A percentile compares a stretch with the other conserved stretches of the same genome.
Conservation (phyloP, 2,797 vertebrate species). For the Epinephelus coioides region DNA sequence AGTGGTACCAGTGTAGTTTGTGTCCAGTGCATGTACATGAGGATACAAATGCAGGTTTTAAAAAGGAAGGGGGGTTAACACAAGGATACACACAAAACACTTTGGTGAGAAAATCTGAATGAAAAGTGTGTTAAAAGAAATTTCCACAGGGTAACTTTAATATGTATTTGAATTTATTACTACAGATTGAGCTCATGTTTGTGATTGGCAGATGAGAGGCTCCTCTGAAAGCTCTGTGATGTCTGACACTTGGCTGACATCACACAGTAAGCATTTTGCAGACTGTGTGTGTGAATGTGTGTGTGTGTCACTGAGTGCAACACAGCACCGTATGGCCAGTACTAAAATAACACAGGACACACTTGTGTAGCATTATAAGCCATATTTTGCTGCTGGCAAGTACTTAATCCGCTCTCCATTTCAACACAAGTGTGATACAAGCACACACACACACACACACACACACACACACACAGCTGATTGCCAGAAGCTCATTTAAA, state of each 20-base stretch:
- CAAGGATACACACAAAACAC: not conserved
- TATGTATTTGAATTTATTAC: slow-evolving; percentile 1
- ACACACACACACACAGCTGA: slow-evolving; percentile 47
- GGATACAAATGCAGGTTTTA: not conserved
- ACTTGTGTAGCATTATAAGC: slow-evolving; percentile 63
- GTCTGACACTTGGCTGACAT: slow-evolving; percentile 38
- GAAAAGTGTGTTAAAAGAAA: not conserved
- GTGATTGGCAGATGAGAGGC: slow-evolving; percentile 19
- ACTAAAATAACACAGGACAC: slow-evolving; percentile 55
- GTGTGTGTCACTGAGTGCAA: slow-evolving; percentile 13
- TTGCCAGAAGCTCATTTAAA: slow-evolving; percentile 71
- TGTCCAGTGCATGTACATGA: too few species aligned
- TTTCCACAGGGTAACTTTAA: slow-evolving; percentile 10
- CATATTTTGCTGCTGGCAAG: slow-evolving; percentile 68
- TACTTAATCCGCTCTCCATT: slow-evolving; percentile 62
- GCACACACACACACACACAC: slow-evolving; percentile 34
- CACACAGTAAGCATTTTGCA: slow-evolving; percentile 13
- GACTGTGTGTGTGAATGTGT: not conserved
- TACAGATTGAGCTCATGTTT: slow-evolving; percentile 1
- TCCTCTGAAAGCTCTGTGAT: slow-evolving; percentile 22
- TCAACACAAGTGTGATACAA: slow-evolving; percentile 51
- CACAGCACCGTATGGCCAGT: slow-evolving; percentile 20
- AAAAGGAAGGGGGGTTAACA: too few species aligned
- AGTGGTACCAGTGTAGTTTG: not conserved
- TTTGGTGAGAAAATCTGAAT: not conserved